These are phyloP conservation scores for Caenorhabditis latens DNA, from an alignment of 1,140 invertebrate species.

Conservation along the genomic window DNA sequence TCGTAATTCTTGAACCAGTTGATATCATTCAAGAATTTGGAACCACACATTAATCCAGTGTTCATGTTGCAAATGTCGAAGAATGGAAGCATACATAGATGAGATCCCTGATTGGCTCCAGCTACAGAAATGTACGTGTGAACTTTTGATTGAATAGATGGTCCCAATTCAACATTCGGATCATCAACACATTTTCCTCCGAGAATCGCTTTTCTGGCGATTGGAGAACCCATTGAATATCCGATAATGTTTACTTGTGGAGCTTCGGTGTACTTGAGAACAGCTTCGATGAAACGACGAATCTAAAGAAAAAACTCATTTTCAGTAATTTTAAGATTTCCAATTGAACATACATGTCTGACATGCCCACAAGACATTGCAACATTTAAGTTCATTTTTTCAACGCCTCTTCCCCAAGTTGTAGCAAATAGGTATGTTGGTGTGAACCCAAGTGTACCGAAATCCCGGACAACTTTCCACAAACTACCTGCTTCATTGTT, in stretches of 20 bases:
- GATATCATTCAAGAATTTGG: constrained; percentile 52
- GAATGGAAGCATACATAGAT: constrained; percentile 59
- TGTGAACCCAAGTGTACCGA: neutral
- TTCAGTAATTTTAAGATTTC: too few species aligned
- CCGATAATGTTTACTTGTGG: constrained; percentile 72
- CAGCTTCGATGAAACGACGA: constrained; percentile 72
- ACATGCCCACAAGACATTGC: constrained; percentile 11
- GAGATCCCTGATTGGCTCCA: constrained; percentile 64
- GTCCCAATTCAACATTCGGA: constrained; percentile 40
- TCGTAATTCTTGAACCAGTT: constrained; percentile 37
- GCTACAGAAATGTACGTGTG: constrained; percentile 62
- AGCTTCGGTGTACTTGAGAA: constrained; percentile 70
- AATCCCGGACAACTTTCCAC: constrained; percentile 5
- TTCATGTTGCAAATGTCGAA: constrained; percentile 59
- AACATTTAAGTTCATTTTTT: constrained; percentile 11
- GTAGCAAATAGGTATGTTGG: neutral
- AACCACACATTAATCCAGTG: constrained; percentile 58
- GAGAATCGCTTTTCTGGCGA: constrained; percentile 73
- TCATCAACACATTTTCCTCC: constrained; percentile 62
- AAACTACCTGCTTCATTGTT: constrained; percentile 49
- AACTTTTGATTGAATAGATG: constrained; percentile 57
- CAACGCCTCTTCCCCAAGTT: constrained; percentile 29
- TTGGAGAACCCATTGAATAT: constrained; percentile 77
- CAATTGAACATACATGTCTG: neutral
- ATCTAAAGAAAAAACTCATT: constrained; percentile 61